Conservation (phyloP, 2,113 vertebrate genomes). For the Psilopogon haemacephalus region DNA sequence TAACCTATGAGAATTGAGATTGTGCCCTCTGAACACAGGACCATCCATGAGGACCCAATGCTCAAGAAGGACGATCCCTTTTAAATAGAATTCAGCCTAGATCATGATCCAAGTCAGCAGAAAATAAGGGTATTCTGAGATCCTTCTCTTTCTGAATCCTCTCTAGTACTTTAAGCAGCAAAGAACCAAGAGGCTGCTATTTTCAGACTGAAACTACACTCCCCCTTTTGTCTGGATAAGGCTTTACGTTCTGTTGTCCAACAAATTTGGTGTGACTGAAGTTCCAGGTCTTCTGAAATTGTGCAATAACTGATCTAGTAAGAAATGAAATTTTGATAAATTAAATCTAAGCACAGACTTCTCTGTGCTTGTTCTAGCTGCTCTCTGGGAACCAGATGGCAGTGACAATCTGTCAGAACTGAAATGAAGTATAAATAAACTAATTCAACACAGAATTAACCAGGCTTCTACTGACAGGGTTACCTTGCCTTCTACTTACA, state of each 20-base stretch:
- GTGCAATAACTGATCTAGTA: not conserved
- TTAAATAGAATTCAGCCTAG: not conserved
- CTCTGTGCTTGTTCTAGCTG: conserved; percentile 33
- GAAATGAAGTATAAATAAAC: conserved; percentile 36
- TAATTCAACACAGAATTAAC: conserved; percentile 36
- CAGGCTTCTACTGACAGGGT: not conserved
- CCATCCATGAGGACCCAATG: not conserved
- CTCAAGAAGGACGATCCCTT: not conserved
- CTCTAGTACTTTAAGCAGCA: not conserved
- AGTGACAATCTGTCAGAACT: conserved; percentile 35
- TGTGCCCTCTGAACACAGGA: not conserved
- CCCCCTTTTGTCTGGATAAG: not conserved
- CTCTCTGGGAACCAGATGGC: conserved; percentile 44
- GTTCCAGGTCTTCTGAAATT: not conserved
- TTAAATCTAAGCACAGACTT: not conserved
- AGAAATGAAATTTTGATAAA: conserved; percentile 3
- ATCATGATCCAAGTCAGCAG: not conserved
- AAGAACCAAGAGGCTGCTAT: not conserved
- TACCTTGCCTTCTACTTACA: not conserved
- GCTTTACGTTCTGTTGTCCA: not conserved
- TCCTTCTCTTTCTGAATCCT: not conserved
- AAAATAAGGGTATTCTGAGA: not conserved
- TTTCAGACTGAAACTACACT: not conserved
- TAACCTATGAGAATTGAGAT: not conserved
- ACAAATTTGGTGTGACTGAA: not conserved